Base-by-base conservation (phyloP, 1,140 invertebrate genomes). In the Solenopsis invicta region DNA sequence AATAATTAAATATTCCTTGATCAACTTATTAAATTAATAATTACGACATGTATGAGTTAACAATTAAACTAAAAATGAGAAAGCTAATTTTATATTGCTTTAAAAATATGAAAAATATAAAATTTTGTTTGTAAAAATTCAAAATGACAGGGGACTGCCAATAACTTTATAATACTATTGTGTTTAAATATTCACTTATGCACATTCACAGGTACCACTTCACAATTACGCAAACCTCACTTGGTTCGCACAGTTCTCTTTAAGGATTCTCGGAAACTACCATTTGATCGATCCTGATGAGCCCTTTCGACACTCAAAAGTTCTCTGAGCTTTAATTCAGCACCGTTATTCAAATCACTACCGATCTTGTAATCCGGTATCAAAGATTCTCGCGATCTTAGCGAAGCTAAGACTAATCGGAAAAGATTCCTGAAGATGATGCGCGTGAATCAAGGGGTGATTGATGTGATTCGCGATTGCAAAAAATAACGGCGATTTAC, bases 401-500 rank as follows among this genome's bases (percentile, higher is more conserved):
- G 18, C 21, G 18, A 52, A 61, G 29, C 29, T 6, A 45, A 61
- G 16, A 72, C 52, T 56, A 74, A 59, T 74, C 21, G 1, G 24
- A 66, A 34, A 16, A 62, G 2, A 56, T n/a, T 13, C 54, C 24
- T 12, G n/a, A 18, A 78, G 34, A 41, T 34, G n/a, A 16, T 52
- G 21, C 45, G 48, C 21, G 29, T 29, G 29, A 64, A 64, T 0
- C 21, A 61, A 85, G 12, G 10, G 21, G 21, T n/a, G n/a, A 12
- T 61, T 45, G 54, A 54, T 16, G 52, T 13, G 41, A 50, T 84
- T 50, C 21, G 41, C 72, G 45, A 45, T 2, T 4, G 24, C 8
- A 21, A 10, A 3, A 29, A 62, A 66, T 6, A 18, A 66, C 56
- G 52, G 8, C 18, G 18, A 90, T 89, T 91, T 91, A 91, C 89